Conservation (phyloP, 2,113 vertebrate genomes). For the Podarcis cretensis region DNA sequence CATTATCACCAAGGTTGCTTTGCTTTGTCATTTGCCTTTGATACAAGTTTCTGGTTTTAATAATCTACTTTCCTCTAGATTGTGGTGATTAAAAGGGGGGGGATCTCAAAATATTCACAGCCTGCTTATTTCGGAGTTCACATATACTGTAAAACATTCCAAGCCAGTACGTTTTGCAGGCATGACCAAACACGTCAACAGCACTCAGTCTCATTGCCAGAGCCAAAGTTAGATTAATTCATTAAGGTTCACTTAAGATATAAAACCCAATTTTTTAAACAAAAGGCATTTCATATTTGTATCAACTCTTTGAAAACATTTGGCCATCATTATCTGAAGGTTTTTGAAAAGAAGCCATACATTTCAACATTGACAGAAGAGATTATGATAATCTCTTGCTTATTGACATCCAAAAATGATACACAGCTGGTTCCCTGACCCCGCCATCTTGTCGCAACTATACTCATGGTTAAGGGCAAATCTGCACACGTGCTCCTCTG, state of each 20-base stretch:
- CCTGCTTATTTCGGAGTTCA: conserved; percentile 21
- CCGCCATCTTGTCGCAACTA: not conserved
- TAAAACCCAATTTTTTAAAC: conserved; percentile 21
- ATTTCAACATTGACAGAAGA: not conserved
- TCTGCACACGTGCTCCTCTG: not conserved
- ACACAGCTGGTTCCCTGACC: not conserved
- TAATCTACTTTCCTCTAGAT: not conserved
- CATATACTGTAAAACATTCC: conserved; percentile 43
- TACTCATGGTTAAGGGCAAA: not conserved
- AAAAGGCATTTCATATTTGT: not conserved
- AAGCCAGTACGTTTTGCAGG: conserved; percentile 50
- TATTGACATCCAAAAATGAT: not conserved
- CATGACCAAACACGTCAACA: conserved; percentile 55
- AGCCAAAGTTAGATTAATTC: conserved; percentile 32
- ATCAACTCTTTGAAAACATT: conserved; percentile 13
- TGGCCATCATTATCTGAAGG: conserved; percentile 13
- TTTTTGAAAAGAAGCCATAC: not conserved
- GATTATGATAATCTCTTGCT: not conserved
- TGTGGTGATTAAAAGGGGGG: not conserved
- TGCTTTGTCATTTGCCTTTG: not conserved
- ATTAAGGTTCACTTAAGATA: conserved; percentile 48
- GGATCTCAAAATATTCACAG: conserved; percentile 13
- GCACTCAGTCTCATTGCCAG: conserved; percentile 36
- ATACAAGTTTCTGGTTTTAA: not conserved
- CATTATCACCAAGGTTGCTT: not conserved